A percentile compares a stretch with the other conserved stretches of the same genome.
Evolutionary conservation across 2,888 invertebrate species (phyloP).

Genomic region (Blomia tropicalis): DNA sequence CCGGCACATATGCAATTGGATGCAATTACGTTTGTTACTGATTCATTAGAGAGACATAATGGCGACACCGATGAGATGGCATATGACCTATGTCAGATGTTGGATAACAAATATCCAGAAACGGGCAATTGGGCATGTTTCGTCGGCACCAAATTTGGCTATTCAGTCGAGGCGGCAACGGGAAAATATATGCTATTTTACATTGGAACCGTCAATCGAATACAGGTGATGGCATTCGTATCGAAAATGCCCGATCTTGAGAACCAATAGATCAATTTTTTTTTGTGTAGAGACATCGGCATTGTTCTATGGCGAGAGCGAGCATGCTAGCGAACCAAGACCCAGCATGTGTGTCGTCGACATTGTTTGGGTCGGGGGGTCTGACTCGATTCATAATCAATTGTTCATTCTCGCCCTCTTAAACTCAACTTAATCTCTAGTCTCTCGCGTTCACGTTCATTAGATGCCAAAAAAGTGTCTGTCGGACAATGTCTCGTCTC

Average conservation of each 20-base stretch:
- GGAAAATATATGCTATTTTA: conserved; percentile 24
- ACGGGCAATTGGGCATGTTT: conserved; percentile 13
- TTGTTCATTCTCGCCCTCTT: no score
- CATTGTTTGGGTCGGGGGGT: no score
- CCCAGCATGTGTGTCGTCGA: no score
- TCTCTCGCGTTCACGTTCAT: no score
- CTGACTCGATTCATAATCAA: no score
- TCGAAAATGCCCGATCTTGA: background rate
- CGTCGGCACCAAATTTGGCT: conserved; percentile 17
- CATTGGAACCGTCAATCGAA: conserved; percentile 15
- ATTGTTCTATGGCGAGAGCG: no score
- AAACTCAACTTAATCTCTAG: no score
- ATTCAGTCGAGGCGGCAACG: conserved; percentile 13
- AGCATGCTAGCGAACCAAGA: no score
- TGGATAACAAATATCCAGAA: conserved; percentile 22
- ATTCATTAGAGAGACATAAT: conserved; percentile 6
- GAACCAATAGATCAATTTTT: background rate
- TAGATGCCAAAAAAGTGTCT: no score
- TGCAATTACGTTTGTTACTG: conserved; percentile 18
- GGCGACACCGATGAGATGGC: conserved; percentile 19
- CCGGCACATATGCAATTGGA: conserved; percentile 22
- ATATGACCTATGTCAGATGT: conserved; percentile 18
- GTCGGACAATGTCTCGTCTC: no score
- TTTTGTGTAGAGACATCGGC: no score
- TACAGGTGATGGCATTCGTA: conserved; percentile 21